Evolutionary conservation across 1,140 invertebrate genomes (phyloP), one percentile per base, ranked within the genome.

Genomic region (Scaptomyza hsui): DNA sequence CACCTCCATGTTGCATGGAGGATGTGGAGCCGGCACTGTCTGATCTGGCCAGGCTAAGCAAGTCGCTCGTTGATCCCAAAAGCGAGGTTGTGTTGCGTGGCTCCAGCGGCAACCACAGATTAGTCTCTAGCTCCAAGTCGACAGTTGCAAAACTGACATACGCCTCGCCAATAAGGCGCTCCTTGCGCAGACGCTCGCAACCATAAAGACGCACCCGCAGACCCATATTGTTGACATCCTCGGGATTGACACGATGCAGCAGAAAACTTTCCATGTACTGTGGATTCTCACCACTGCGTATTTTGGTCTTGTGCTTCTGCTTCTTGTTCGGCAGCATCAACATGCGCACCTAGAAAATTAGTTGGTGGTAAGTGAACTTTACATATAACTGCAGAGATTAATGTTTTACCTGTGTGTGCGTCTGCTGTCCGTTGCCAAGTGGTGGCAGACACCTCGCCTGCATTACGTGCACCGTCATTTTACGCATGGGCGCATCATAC

Each of bases 251-350:
- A 90, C 97, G 95, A 91, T 95, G 96, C 67, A 99, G 94, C 37
- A 97, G 93, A 91, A 98, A 98, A 77, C 96, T 97, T 90, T 98
- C 97, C 94, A 98, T 96, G 85, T 97, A 98, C 81, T 97, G 95
- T 1, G 97, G 97, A 86, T 96, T 97, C 77, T 97, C 95, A 1
- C 97, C 97, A 64, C 95, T 94, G 57, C 97, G 94, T 16, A 98
- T 96, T 92, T 97, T 96, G 3, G 97, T 98, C 92, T 98, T 98
- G 90, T 96, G 96, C 77, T 97, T 97, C 89, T 98, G 97, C 91
- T 98, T 98, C 81, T 98, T 98, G 72, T 96, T 95, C 0, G 97
- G 98, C 53, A 98, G 91, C 72, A 98, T 92, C 24, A 98, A 94
- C 60, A 98, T 92, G 35, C 97, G 94, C 19, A 98, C 96, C 57